A percentile compares a stretch with the other conserved stretches of the same genome.
Evolutionary conservation across 2,888 invertebrate species (phyloP).

Genomic region (Ormyrus thymus): DNA sequence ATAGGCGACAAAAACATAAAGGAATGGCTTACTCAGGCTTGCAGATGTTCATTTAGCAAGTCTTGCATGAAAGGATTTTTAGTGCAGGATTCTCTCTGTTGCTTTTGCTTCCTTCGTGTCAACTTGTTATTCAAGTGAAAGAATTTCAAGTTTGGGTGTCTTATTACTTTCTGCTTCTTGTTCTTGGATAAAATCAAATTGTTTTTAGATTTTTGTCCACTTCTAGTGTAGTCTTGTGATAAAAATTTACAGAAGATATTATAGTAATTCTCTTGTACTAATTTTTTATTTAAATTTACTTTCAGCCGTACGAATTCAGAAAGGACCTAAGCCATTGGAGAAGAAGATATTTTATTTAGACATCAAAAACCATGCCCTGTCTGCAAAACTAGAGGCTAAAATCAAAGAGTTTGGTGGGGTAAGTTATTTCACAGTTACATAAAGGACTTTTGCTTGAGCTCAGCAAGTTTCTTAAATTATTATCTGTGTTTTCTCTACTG

Average conservation of each 20-base stretch:
- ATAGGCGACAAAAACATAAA: slow-evolving; percentile 37
- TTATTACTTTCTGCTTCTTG: slow-evolving; percentile 9
- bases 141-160: slow-evolving; percentile 13
- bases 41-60: background rate
- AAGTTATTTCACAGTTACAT: slow-evolving; percentile 70
- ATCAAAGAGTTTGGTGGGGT: slow-evolving; percentile 85
- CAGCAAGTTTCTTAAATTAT: background rate
- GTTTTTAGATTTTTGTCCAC: background rate
- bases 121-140: slow-evolving; percentile 1
- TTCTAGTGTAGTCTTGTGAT: background rate
- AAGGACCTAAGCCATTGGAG: slow-evolving; percentile 78
- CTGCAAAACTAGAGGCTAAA: slow-evolving; percentile 81
- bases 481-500: background rate
- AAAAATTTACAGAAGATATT: background rate
- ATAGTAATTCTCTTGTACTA: background rate
- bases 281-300: slow-evolving; percentile 34
- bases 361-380: slow-evolving; percentile 82
- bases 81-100: background rate
- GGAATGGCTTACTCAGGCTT: background rate
- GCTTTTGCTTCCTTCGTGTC: background rate
- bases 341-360: slow-evolving; percentile 86
- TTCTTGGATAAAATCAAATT: background rate
- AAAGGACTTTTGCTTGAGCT: background rate
- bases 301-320: slow-evolving; percentile 71
- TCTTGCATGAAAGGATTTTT: background rate